phyloP scores from a whole-genome alignment of 2,888 invertebrate genomes.

The Celastrina argiolus region DNA sequence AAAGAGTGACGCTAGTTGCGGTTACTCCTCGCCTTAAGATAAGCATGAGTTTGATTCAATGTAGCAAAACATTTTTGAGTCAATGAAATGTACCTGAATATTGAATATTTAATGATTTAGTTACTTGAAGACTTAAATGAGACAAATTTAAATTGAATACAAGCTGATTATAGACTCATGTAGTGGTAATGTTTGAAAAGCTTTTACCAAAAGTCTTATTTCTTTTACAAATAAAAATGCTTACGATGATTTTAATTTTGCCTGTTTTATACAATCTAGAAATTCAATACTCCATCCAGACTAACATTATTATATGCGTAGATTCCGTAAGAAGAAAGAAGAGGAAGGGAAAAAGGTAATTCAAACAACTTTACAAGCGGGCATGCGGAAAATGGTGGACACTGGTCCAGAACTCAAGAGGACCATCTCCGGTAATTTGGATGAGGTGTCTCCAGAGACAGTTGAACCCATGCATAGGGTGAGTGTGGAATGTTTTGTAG shows the following conservation, averaged over 20 bases:
- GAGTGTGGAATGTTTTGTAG: constrained; percentile 40
- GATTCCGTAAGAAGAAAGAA: constrained; percentile 97
- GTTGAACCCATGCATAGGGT: constrained; percentile 99
- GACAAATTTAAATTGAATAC: too few species aligned
- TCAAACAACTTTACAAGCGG: constrained; percentile 95
- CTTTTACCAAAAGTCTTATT: too few species aligned
- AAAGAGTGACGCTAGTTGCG: too few species aligned
- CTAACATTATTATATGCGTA: constrained; percentile 35
- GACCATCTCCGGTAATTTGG: constrained; percentile 98
- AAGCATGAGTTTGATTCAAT: constrained; percentile 14
- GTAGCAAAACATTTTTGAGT: not conserved
- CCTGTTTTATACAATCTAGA: not conserved
- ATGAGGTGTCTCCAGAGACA: constrained; percentile 92
- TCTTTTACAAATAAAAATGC: not conserved
- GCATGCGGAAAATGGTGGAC: constrained; percentile 96
- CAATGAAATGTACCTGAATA: too few species aligned
- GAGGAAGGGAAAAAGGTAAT: constrained; percentile 83
- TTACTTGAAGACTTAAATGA: too few species aligned
- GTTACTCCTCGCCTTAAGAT: too few species aligned
- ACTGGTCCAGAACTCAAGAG: constrained; percentile 98
- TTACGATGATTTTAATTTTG: not conserved
- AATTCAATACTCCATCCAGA: constrained; percentile 13
- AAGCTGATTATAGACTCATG: too few species aligned
- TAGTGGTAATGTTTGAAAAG: too few species aligned
- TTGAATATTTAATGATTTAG: too few species aligned